Percentiles rank a stretch among this genome's conserved stretches.
phyloP scores from a whole-genome alignment of 2,888 invertebrate species.

The Xanthia togata region DNA sequence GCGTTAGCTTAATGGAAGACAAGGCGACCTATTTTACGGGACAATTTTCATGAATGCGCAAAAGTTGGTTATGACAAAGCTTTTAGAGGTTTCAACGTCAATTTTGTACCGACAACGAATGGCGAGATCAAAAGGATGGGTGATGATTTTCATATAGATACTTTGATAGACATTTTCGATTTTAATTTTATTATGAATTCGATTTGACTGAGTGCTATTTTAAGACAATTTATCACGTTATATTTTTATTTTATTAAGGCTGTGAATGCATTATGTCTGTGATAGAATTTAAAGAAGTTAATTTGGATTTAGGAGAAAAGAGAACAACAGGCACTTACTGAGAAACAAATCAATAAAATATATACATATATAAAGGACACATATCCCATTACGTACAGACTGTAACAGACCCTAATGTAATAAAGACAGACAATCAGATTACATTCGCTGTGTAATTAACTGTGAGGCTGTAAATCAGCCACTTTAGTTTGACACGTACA shows the following conservation, averaged over 20 bases:
- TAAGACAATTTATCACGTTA: slow-evolving; percentile 5
- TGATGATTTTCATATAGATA: slow-evolving; percentile 63
- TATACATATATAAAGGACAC: slow-evolving; percentile 1
- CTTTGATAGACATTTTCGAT: slow-evolving; percentile 59
- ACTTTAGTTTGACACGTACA: slow-evolving; percentile 60
- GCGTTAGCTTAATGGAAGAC: slow-evolving; percentile 87
- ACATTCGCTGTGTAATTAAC: slow-evolving; percentile 57
- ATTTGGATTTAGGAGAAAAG: not conserved
- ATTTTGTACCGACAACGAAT: slow-evolving; percentile 70
- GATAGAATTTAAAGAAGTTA: not conserved
- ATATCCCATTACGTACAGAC: slow-evolving; percentile 11
- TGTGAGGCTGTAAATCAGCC: slow-evolving; percentile 56
- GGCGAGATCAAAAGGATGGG: slow-evolving; percentile 63
- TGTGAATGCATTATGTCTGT: not conserved
- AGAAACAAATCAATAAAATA: not conserved
- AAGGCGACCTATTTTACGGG: slow-evolving; percentile 87
- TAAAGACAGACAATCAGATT: slow-evolving; percentile 56
- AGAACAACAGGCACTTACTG: not conserved
- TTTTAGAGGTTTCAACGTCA: slow-evolving; percentile 80
- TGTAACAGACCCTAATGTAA: slow-evolving; percentile 48
- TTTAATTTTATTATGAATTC: slow-evolving; percentile 36
- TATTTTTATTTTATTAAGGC: not conserved
- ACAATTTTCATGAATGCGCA: slow-evolving; percentile 85
- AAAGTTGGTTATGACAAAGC: slow-evolving; percentile 85
- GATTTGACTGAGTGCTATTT: slow-evolving; percentile 37